Conservation (phyloP, 2,888 invertebrate species). For the Trichopria drosophilae region DNA sequence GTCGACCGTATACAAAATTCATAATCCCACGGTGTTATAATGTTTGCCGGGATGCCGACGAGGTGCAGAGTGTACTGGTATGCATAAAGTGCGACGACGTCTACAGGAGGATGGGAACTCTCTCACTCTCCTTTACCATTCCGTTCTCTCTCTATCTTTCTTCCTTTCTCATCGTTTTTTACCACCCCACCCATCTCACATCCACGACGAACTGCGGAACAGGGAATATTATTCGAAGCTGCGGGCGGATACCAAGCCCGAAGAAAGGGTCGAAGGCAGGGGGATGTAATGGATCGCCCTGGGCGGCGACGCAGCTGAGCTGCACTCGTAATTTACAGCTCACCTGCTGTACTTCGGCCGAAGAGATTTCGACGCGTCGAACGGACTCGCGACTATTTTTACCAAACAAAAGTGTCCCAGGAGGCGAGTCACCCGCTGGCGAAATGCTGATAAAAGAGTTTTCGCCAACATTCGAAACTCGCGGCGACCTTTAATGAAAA, state of each 20-base stretch:
- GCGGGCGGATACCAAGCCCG: too few relatives aligned
- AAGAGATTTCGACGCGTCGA: slow-evolving; percentile 25
- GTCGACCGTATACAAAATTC: slow-evolving; percentile 47
- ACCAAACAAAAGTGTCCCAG: slow-evolving; percentile 19
- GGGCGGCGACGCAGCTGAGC: slow-evolving; percentile 31
- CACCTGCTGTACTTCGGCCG: slow-evolving; percentile 29
- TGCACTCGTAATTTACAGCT: slow-evolving; percentile 32
- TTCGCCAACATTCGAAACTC: too few relatives aligned
- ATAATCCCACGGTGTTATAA: slow-evolving; percentile 50
- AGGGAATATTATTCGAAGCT: too few relatives aligned
- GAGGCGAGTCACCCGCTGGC: not conserved
- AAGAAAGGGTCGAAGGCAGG: slow-evolving; percentile 18
- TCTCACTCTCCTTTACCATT: not conserved
- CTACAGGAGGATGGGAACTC: slow-evolving; percentile 21
- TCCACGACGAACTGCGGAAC: too few relatives aligned
- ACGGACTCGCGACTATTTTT: too few relatives aligned
- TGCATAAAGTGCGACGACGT: slow-evolving; percentile 39
- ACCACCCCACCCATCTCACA: too few relatives aligned
- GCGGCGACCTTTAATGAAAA: too few relatives aligned
- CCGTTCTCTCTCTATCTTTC: too few relatives aligned
- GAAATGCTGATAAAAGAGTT: too few relatives aligned
- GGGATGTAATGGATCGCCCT: slow-evolving; percentile 45
- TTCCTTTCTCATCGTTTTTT: too few relatives aligned
- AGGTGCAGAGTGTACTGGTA: slow-evolving; percentile 35
- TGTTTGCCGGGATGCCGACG: slow-evolving; percentile 42